Conservation (phyloP, 2,888 invertebrate genomes). For the Tachina lurida region DNA sequence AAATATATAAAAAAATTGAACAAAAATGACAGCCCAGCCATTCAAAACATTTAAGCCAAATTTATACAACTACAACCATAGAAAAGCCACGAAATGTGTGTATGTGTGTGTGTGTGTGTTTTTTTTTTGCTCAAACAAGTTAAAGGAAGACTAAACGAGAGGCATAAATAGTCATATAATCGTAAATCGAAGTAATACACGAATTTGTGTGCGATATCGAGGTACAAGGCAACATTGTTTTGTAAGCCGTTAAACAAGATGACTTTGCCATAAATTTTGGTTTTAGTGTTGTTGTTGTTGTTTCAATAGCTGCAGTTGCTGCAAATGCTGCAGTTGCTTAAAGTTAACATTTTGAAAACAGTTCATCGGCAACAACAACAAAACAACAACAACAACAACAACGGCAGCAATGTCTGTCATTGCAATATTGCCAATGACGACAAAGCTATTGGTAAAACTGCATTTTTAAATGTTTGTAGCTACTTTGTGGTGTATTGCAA, state of each 20-base stretch:
- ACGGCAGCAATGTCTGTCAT: not conserved
- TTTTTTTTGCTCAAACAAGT: not conserved
- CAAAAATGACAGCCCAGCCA: constrained; percentile 65
- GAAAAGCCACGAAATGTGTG: constrained; percentile 2
- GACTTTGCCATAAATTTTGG: constrained; percentile 68
- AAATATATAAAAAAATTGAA: constrained; percentile 32
- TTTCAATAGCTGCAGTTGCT: constrained; percentile 19
- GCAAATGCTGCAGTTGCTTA: constrained; percentile 17
- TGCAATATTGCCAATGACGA: not conserved
- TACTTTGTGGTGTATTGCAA: constrained; percentile 3
- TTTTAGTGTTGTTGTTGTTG: constrained; percentile 50
- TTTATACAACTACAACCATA: constrained; percentile 30
- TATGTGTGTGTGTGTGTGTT: not conserved
- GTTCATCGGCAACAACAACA: constrained; percentile 20
- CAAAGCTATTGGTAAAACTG: not conserved
- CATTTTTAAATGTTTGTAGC: not conserved
- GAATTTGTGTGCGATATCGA: constrained; percentile 55
- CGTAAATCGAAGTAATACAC: constrained; percentile 65
- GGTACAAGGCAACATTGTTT: constrained; percentile 68
- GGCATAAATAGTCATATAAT: constrained; percentile 59
- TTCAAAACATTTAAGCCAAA: constrained; percentile 59
- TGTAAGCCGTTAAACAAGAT: constrained; percentile 70
- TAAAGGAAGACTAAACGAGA: constrained; percentile 44
- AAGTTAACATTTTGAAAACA: constrained; percentile 46
- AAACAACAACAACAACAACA: constrained; percentile 3